These are phyloP conservation scores for Belgica antarctica DNA, from an alignment of 2,888 invertebrate species.

Conservation along the genomic window DNA sequence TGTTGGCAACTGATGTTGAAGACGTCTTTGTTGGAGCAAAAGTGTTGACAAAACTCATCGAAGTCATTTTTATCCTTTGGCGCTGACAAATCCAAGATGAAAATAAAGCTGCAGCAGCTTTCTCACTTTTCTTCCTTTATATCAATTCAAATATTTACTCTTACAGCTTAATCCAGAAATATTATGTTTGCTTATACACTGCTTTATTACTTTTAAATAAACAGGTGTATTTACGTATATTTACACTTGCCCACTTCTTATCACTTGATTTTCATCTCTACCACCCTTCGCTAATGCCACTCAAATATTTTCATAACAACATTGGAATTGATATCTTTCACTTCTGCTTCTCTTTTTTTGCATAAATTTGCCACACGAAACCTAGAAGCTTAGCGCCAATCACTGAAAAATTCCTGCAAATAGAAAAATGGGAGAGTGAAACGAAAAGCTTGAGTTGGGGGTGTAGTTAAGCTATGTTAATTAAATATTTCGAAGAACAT, in stretches of 20 bases:
- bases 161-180: conserved; percentile 2
- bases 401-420: conserved; percentile 16
- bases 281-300: not conserved
- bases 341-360: no score
- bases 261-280: conserved; percentile 26
- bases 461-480: conserved; percentile 11
- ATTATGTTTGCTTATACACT: conserved; percentile 10
- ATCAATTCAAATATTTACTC: conserved; percentile 19
- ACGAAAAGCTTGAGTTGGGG: no score
- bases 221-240: conserved; percentile 24
- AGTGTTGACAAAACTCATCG: not conserved
- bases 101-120: not conserved
- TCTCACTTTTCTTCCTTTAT: conserved; percentile 3
- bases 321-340: conserved; percentile 25
- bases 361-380: conserved; percentile 16
- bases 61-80: conserved; percentile 26
- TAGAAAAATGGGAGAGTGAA: conserved; percentile 7
- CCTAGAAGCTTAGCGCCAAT: not conserved
- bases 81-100: not conserved
- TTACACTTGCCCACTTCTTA: conserved; percentile 27
- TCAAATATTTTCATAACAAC: conserved; percentile 24
- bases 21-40: conserved; percentile 16
- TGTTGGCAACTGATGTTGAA: conserved; percentile 18
- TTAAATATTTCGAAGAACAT: not conserved
- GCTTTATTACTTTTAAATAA: conserved; percentile 15